Evolutionary conservation across 2,888 invertebrate genomes (phyloP).

Genomic region (Octodonta nipae): DNA sequence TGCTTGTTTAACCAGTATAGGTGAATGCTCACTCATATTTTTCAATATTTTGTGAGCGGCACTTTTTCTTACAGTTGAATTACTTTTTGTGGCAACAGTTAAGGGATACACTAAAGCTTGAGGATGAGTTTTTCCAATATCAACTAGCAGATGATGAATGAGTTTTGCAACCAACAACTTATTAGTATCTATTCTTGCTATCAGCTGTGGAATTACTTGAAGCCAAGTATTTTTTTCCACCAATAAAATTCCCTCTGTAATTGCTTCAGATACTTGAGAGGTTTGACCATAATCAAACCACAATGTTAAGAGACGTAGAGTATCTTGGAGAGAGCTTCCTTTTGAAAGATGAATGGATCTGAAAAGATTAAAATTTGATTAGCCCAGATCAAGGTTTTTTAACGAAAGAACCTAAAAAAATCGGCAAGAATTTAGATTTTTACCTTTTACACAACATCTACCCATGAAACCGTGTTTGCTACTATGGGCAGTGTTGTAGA

Average conservation of each 20-base stretch:
- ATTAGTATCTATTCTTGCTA: constrained; percentile 92
- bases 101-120: constrained; percentile 95
- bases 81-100: constrained; percentile 93
- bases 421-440: too few relatives aligned
- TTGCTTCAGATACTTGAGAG: constrained; percentile 83
- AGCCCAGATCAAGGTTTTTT: not conserved
- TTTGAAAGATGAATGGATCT: constrained; percentile 85
- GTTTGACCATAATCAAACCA: constrained; percentile 98
- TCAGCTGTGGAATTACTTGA: constrained; percentile 96
- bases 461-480: too few relatives aligned
- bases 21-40: constrained; percentile 90
- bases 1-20: constrained; percentile 84
- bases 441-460: too few relatives aligned
- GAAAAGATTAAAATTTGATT: constrained; percentile 13
- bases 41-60: constrained; percentile 91
- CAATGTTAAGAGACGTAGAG: constrained; percentile 78
- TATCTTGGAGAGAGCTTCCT: constrained; percentile 90
- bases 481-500: too few relatives aligned
- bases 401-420: too few relatives aligned
- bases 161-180: constrained; percentile 75
- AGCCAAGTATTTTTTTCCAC: constrained; percentile 98
- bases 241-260: constrained; percentile 79
- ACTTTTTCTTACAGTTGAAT: constrained; percentile 66
- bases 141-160: constrained; percentile 85
- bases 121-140: constrained; percentile 95